These are phyloP conservation scores for Chaenogobius annularis DNA, from an alignment of 2,113 vertebrate genomes.

Conservation along the genomic window DNA sequence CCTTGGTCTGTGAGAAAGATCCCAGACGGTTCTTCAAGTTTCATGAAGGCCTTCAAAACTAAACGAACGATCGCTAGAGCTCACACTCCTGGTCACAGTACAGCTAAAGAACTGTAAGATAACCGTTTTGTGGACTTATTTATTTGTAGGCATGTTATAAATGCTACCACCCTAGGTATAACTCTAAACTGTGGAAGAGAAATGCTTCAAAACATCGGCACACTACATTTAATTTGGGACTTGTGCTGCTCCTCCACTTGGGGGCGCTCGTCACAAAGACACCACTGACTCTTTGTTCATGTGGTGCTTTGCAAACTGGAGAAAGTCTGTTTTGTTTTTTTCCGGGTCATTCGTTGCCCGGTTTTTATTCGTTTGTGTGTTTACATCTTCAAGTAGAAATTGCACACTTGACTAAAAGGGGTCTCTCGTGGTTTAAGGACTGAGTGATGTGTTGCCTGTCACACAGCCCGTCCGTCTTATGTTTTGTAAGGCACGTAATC, in stretches of 20 bases:
- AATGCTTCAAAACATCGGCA: constrained; percentile 15
- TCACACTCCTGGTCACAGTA: constrained; percentile 54
- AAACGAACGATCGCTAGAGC: constrained; percentile 13
- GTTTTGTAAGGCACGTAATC: constrained; percentile 19
- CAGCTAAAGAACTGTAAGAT: constrained; percentile 34
- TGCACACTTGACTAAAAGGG: constrained; percentile 21
- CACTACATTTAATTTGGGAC: constrained; percentile 47
- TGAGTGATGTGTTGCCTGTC: not conserved
- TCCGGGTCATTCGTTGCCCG: constrained; percentile 29
- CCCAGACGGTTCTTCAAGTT: constrained; percentile 44
- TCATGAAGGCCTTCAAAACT: constrained; percentile 29
- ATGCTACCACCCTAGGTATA: constrained; percentile 24
- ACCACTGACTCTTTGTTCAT: constrained; percentile 22
- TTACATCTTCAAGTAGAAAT: constrained; percentile 47
- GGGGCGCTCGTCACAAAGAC: constrained; percentile 13
- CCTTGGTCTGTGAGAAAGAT: constrained; percentile 24
- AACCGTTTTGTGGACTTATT: constrained; percentile 41
- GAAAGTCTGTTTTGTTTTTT: constrained; percentile 28
- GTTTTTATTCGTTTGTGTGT: constrained; percentile 43
- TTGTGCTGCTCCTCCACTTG: constrained; percentile 40
- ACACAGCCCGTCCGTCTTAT: constrained; percentile 19
- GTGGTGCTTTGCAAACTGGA: constrained; percentile 29
- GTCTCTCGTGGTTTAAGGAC: constrained; percentile 13
- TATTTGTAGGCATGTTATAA: constrained; percentile 55
- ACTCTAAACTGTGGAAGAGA: constrained; percentile 39